These are phyloP conservation scores for Danio aesculapii DNA, from an alignment of 2,797 vertebrate species.

Conservation along the genomic window DNA sequence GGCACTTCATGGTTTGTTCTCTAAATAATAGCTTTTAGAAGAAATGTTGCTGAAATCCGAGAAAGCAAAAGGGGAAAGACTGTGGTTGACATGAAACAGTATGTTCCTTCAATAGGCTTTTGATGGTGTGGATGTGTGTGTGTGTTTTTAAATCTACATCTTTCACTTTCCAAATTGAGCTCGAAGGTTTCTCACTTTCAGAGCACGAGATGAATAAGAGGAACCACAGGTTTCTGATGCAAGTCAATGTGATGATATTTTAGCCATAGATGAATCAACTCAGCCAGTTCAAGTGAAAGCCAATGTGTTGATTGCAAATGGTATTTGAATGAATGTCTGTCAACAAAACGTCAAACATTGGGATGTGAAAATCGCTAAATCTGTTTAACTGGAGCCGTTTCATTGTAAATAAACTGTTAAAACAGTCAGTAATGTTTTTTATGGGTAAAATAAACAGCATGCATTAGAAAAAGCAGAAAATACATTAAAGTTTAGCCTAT, in stretches of 20 bases:
- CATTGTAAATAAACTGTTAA: no score
- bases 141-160: conserved; percentile 14
- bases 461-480: no score
- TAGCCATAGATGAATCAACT: neutral
- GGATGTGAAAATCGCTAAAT: no score
- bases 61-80: conserved; percentile 33
- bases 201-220: conserved; percentile 31
- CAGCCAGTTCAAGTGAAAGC: neutral
- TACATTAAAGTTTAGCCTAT: no score
- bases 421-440: no score
- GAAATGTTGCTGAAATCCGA: conserved; percentile 29
- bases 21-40: conserved; percentile 18
- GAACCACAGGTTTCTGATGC: conserved; percentile 18
- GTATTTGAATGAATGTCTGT: neutral
- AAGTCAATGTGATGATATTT: conserved; percentile 14
- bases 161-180: conserved; percentile 32
- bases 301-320: neutral
- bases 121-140: neutral
- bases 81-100: conserved; percentile 32
- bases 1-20: conserved; percentile 13
- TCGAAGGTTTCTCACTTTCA: conserved; percentile 56
- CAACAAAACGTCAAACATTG: no score
- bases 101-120: neutral
- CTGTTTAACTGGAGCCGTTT: no score
- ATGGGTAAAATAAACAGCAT: no score